Evolutionary conservation across 2,113 vertebrate genomes (phyloP), one percentile per base, ranked within the genome.

Genomic region (Rostratula benghalensis): DNA sequence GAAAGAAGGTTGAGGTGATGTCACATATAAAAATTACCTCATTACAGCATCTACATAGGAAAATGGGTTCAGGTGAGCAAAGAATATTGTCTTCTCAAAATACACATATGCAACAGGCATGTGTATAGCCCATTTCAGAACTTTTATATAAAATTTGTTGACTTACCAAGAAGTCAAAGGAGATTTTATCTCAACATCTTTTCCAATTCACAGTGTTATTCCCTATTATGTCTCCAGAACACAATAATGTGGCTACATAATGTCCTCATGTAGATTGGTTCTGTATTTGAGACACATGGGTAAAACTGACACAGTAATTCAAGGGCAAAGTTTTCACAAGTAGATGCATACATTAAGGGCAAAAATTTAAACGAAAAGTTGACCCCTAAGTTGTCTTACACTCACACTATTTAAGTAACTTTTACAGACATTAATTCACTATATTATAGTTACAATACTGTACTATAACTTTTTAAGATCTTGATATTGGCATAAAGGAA

Each of bases 401-500:
- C 28, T n/a, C 31, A 67, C 19, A 60, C 5, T 81, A 67, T 80
- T 63, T 50, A 56, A 85, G 24, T 61, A 86, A 77, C 21, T 64
- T 86, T 75, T 60, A 65, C 57, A 85, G 56, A 35, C 23, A 64
- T 20, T 63, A 59, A 45, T 43, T 84, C 27, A 35, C 33, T 64
- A 2, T 31, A 65, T 57, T 87, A 41, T 48, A 69, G 48, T 78
- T 61, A 73, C n/a, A 82, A 13, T 43, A 69, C 25, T 63, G 17
- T 75, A 64, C 45, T 4, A 1, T 41, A 84, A 73, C 53, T 78
- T 93, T 71, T 61, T 79, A 69, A 82, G 81, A 61, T 64, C 48
- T 82, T 84, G 45, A 60, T 85, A 93, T 65, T 80, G 70, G 31
- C 78, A 79, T 69, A 83, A 91, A 93, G 54, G 31, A 91, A 93